Conservation (phyloP, 64 coral and sea anemone genomes). For the Actinia equina region DNA sequence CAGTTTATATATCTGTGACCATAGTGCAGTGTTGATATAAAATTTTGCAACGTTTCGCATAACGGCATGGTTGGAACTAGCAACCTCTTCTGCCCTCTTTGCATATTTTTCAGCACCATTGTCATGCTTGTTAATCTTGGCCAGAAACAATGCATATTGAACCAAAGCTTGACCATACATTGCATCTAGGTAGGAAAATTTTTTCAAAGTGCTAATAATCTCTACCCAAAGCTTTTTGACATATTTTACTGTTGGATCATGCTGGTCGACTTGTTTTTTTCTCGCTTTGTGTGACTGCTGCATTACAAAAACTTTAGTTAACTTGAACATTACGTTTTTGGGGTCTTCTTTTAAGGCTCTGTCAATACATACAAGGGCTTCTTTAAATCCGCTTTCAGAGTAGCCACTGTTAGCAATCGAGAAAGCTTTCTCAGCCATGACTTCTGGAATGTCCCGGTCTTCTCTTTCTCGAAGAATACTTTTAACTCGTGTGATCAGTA, state of each 20-base stretch:
- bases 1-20: not conserved
- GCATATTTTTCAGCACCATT: not conserved
- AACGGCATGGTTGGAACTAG: not conserved
- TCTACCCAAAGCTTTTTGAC: not conserved
- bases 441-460: too few species aligned
- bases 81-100: not conserved
- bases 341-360: not conserved
- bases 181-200: not conserved
- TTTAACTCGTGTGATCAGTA: too few species aligned
- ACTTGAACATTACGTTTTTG: not conserved
- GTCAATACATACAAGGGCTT: not conserved
- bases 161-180: not conserved
- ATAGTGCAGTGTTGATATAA: not conserved
- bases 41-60: not conserved
- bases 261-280: not conserved
- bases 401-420: not conserved
- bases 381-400: not conserved
- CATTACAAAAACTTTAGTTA: not conserved
- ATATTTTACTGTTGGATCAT: not conserved
- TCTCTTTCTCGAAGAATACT: too few species aligned
- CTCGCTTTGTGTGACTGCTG: not conserved
- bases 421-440: too few species aligned
- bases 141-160: not conserved
- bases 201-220: not conserved
- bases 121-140: not conserved